Evolutionary conservation across 2,113 vertebrate species (phyloP).

Genomic region (Shinisaurus crocodilurus): DNA sequence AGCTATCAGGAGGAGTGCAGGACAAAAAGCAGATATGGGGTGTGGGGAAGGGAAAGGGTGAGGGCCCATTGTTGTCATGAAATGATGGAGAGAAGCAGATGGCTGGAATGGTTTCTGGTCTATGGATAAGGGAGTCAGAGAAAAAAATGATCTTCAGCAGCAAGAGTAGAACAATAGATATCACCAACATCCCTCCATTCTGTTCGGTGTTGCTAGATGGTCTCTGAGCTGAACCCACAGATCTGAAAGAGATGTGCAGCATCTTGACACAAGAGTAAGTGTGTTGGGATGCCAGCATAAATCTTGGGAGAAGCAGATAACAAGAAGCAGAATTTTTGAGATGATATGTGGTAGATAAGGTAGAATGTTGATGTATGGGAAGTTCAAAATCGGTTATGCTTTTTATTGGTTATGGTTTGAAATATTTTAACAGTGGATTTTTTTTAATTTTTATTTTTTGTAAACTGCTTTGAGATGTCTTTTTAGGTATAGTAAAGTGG

Average conservation of each 20-base stretch:
- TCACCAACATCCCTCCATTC: not conserved
- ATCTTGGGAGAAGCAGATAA: not conserved
- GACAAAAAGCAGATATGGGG: conserved; percentile 3
- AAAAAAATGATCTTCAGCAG: not conserved
- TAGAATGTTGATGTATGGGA: not conserved
- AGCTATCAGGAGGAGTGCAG: not conserved
- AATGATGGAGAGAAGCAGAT: not conserved
- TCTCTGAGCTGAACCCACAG: not conserved
- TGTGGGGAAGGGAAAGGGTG: not conserved
- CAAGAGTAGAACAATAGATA: not conserved
- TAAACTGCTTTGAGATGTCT: too few species aligned
- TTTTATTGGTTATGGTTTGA: too few species aligned
- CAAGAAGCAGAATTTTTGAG: not conserved
- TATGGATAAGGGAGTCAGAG: not conserved
- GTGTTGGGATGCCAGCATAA: not conserved
- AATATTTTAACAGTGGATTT: too few species aligned
- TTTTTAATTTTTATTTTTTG: too few species aligned
- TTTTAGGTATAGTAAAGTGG: too few species aligned
- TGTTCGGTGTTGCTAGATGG: not conserved
- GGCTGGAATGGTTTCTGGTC: not conserved
- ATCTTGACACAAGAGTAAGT: not conserved
- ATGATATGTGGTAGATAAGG: not conserved
- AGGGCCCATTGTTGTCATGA: not conserved
- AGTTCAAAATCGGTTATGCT: not conserved
- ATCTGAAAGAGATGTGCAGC: not conserved